phyloP scores from a whole-genome alignment of 2,113 vertebrate genomes.

The Dendropsophus ebraccatus region DNA sequence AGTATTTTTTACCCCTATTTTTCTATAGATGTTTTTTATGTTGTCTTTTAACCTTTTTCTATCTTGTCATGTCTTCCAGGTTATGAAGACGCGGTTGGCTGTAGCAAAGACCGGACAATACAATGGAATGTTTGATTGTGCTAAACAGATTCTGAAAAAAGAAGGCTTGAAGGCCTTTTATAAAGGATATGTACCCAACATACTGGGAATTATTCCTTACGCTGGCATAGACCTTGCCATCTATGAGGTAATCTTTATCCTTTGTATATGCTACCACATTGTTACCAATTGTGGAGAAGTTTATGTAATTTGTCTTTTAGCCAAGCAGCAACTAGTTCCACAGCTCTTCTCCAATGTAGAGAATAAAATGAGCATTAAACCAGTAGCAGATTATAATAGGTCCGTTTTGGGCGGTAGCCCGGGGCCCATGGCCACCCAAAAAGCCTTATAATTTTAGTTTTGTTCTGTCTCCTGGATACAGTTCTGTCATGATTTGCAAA shows the following conservation, averaged over 20 bases:
- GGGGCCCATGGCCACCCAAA: no score
- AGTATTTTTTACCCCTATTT: background rate
- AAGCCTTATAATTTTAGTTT: no score
- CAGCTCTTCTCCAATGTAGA: background rate
- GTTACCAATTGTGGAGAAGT: background rate
- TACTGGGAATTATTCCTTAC: conserved; percentile 93
- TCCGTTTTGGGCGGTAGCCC: no score
- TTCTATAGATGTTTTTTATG: background rate
- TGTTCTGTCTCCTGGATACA: no score
- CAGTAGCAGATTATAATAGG: no score
- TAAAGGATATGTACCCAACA: conserved; percentile 92
- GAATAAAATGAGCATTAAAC: no score
- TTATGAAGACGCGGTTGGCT: conserved; percentile 92
- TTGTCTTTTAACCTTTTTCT: background rate
- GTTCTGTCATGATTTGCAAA: no score
- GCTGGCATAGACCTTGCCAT: conserved; percentile 93
- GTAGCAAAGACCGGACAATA: conserved; percentile 93
- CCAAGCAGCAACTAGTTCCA: background rate
- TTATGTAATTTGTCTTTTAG: background rate
- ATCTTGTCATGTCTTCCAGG: conserved; percentile 69
- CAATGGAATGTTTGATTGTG: conserved; percentile 88
- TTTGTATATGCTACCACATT: background rate
- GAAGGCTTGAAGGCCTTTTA: conserved; percentile 90
- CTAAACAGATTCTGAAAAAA: conserved; percentile 85
- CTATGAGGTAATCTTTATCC: conserved; percentile 83